Evolutionary conservation across 2,888 invertebrate genomes (phyloP).

Genomic region (Zygaena filipendulae): DNA sequence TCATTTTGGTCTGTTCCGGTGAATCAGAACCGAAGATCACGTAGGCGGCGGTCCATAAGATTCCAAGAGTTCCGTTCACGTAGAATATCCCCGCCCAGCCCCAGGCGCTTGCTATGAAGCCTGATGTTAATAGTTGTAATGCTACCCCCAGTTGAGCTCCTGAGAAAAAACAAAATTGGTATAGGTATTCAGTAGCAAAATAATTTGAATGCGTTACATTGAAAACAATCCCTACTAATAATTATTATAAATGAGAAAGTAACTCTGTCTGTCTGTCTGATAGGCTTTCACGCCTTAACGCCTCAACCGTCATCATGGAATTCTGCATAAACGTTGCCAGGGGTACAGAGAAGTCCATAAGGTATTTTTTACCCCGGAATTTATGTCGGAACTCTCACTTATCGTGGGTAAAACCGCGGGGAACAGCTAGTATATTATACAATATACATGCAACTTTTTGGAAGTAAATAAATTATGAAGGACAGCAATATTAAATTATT

Average conservation of each 20-base stretch:
- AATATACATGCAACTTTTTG: no score
- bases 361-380: no score
- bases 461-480: no score
- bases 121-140: constrained; percentile 77
- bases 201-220: background rate
- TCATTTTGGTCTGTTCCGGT: constrained; percentile 70
- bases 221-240: background rate
- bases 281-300: background rate
- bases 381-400: no score
- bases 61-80: constrained; percentile 72
- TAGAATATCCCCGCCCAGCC: constrained; percentile 88
- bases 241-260: background rate
- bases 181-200: background rate
- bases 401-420: no score
- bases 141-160: constrained; percentile 86
- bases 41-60: constrained; percentile 71
- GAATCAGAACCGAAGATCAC: constrained; percentile 73
- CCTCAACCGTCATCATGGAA: background rate
- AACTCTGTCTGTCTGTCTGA: background rate
- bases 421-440: no score
- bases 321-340: no score
- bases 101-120: constrained; percentile 71
- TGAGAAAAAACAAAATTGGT: constrained; percentile 21
- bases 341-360: no score
- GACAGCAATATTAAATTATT: no score